Percentiles rank a stretch among this genome's conserved stretches.
Evolutionary conservation across 2,797 vertebrate species (phyloP).

Genomic region (Alca torda): DNA sequence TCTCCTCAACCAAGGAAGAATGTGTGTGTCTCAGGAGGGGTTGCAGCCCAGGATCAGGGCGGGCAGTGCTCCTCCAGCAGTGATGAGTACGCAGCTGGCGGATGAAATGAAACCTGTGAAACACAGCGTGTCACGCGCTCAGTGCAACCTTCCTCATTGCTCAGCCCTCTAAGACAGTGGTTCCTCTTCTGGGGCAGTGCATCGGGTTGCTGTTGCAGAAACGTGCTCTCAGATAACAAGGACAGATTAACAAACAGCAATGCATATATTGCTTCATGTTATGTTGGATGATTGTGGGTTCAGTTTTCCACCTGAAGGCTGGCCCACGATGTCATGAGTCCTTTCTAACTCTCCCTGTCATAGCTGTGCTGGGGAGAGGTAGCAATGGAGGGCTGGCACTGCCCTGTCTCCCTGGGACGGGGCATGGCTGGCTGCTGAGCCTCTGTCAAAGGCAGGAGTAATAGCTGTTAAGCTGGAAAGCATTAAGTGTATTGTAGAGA

Average conservation of each 20-base stretch:
- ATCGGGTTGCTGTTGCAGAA: background rate
- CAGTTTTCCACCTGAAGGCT: background rate
- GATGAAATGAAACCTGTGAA: background rate
- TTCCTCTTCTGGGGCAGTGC: background rate
- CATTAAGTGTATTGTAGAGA: background rate
- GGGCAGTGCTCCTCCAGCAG: background rate
- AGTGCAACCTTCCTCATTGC: background rate
- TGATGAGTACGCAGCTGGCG: too few species aligned
- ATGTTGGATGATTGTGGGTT: background rate
- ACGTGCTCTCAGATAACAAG: background rate
- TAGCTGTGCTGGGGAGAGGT: background rate
- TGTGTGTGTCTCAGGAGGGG: accelerated
- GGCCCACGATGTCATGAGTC: background rate
- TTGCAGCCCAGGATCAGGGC: background rate
- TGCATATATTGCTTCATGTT: background rate
- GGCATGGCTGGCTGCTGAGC: background rate
- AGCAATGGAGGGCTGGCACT: background rate
- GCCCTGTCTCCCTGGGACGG: background rate
- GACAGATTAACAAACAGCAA: background rate
- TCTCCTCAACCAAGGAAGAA: background rate
- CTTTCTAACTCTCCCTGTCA: background rate
- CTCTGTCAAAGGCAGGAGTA: background rate
- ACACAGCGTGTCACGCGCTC: too few species aligned
- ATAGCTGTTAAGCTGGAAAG: background rate
- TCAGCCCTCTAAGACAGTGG: background rate